phyloP scores from a whole-genome alignment of 2,797 vertebrate genomes.

The Sparidentex hasta region DNA sequence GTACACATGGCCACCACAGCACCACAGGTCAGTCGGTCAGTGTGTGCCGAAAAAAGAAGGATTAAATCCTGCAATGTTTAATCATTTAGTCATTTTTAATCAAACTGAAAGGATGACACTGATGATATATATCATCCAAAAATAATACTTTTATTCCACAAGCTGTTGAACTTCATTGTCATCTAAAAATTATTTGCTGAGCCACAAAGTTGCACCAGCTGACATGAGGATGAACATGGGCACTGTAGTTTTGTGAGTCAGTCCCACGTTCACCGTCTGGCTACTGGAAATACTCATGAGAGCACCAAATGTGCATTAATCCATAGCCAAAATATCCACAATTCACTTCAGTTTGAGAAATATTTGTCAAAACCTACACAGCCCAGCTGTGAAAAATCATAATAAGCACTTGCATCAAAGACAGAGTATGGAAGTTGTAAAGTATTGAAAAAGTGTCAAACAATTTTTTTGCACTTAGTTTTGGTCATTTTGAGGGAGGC shows the following conservation, averaged over 20 bases:
- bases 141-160: too few species aligned
- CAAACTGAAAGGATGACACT: not conserved
- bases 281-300: not conserved
- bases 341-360: not conserved
- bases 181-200: not conserved
- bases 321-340: not conserved
- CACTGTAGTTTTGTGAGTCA: too few species aligned
- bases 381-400: not conserved
- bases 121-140: not conserved
- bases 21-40: slow-evolving; percentile 9
- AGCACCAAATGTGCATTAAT: not conserved
- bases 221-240: not conserved
- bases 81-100: not conserved
- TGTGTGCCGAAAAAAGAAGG: not conserved
- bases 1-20: slow-evolving; percentile 1
- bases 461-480: not conserved
- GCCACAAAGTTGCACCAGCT: not conserved
- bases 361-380: not conserved
- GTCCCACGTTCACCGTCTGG: not conserved
- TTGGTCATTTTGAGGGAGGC: not conserved
- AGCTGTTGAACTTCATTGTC: not conserved
- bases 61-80: not conserved
- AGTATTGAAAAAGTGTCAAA: not conserved
- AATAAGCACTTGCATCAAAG: not conserved
- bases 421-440: too few species aligned